Percentiles rank a stretch among this genome's conserved stretches.
These are phyloP conservation scores for Nematolebias whitei DNA, from an alignment of 2,113 vertebrate species.

Conservation along the genomic window DNA sequence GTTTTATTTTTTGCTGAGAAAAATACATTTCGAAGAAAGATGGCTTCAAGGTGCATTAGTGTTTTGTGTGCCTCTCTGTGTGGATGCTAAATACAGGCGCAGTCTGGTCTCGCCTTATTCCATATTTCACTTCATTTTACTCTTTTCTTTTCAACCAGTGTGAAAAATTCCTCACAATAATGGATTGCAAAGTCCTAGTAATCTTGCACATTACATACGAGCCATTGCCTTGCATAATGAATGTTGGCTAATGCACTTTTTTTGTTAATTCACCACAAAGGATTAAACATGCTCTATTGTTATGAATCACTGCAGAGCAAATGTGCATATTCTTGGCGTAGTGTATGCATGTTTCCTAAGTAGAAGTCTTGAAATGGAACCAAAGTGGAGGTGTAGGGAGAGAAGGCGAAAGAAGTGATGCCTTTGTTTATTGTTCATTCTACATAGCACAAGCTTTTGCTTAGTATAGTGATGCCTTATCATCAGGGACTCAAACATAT, in stretches of 20 bases:
- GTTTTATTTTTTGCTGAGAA: not conserved
- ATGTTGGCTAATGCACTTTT: constrained; percentile 60
- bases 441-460: not conserved
- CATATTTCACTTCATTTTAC: constrained; percentile 35
- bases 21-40: constrained; percentile 35
- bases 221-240: constrained; percentile 64
- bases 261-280: constrained; percentile 61
- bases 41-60: constrained; percentile 27
- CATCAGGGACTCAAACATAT: constrained; percentile 14
- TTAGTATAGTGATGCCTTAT: constrained; percentile 19
- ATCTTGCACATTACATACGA: constrained; percentile 66
- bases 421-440: constrained; percentile 23
- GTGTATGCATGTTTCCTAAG: constrained; percentile 14
- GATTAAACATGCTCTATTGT: constrained; percentile 40
- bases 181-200: constrained; percentile 56
- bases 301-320: constrained; percentile 43
- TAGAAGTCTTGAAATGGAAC: constrained; percentile 16
- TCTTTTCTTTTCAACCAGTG: constrained; percentile 32
- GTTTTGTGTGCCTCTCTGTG: constrained; percentile 10
- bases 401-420: not conserved
- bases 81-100: constrained; percentile 24
- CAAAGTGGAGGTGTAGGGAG: not conserved
- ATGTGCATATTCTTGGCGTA: constrained; percentile 18
- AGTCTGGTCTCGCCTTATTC: constrained; percentile 17
- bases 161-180: constrained; percentile 56